Evolutionary conservation across 37 sponge, comb jelly and placozoan species (phyloP), one percentile per base, ranked within the genome.

Genomic region (Diacarnus erythraeanus): DNA sequence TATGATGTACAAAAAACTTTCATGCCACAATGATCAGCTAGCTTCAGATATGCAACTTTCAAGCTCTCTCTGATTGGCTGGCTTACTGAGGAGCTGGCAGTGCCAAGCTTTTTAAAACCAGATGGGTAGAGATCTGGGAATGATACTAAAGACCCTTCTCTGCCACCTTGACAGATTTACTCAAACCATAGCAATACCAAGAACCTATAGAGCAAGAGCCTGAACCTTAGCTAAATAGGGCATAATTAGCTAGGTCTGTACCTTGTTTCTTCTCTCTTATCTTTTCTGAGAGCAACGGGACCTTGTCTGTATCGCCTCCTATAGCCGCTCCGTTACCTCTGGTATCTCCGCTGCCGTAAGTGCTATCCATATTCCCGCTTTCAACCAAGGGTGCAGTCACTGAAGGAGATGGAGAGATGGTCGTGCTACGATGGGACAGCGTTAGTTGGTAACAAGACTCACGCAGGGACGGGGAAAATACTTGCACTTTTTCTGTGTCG

Each of bases 231-330:
- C 8, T 15, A 10, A 9, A 31, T 31, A 10, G 8, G 70, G 8
- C 6, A 15, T 31, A 36, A 8, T 31, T 54, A 17, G 10, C 17
- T 20, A 54, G 38, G 22, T 21, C 8, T 1, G 17, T 34, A 75
- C 76, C 76, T 57, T 75, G 76, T 38, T 57, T 56, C 38, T 75
- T 75, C 0, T 31, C 57, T 29, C 54, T 47, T 20, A 75, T 75
- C 38, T 75, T 75, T 38, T 57, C 36, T 1, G 76, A 75, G n/a
- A 75, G 76, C 15, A 75, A 59, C 3, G 76, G 76, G 2, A 59
- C 23, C 12, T 21, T 34, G 6, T 75, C 76, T 27, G 57, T 59
- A 1, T 74, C 71, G 12, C 51, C 51, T 6, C 12, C 12, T 15
- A 12, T 12, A 47, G 51, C 51, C 6, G 51, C 51, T 47, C 10